Percentiles rank a stretch among this genome's conserved stretches.
phyloP scores from a whole-genome alignment of 1,140 invertebrate genomes.

The Zaprionus capensis region DNA sequence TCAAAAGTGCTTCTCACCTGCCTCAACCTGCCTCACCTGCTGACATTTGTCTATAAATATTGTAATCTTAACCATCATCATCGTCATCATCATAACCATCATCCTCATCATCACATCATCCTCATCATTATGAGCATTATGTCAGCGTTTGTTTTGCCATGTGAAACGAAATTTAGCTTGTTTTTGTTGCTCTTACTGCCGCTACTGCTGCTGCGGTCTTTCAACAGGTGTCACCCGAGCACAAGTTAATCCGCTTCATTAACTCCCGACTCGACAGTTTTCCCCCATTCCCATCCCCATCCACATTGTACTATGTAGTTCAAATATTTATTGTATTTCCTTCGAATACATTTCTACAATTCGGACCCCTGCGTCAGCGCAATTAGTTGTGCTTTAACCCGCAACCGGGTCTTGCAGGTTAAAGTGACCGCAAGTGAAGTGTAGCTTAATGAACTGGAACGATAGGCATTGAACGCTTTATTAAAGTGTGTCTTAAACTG shows the following conservation, averaged over 20 bases:
- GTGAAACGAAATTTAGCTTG: constrained; percentile 14
- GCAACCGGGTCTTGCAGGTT: background rate
- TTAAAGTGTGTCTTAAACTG: too few species aligned
- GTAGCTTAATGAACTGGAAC: background rate
- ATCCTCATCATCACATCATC: constrained; percentile 32
- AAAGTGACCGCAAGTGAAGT: background rate
- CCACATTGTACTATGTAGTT: constrained; percentile 30
- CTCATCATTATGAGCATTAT: constrained; percentile 55
- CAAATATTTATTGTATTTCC: constrained; percentile 53
- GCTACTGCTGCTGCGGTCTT: constrained; percentile 15
- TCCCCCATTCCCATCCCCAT: constrained; percentile 1
- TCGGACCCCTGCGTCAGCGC: constrained; percentile 10
- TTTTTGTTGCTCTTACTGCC: background rate
- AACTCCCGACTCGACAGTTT: constrained; percentile 63
- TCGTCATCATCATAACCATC: constrained; percentile 41
- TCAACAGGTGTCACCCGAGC: constrained; percentile 56
- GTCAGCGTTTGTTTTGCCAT: constrained; percentile 54
- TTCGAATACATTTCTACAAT: constrained; percentile 2
- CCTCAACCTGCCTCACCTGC: constrained; percentile 51
- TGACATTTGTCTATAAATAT: constrained; percentile 56
- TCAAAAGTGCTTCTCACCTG: constrained; percentile 72
- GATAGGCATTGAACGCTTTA: too few species aligned
- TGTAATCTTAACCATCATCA: constrained; percentile 42
- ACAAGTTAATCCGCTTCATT: constrained; percentile 58
- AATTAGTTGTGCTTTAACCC: constrained; percentile 20